Evolutionary conservation across 1,140 invertebrate genomes (phyloP), one percentile per base, ranked within the genome.

Genomic region (Mactra quadrangularis): DNA sequence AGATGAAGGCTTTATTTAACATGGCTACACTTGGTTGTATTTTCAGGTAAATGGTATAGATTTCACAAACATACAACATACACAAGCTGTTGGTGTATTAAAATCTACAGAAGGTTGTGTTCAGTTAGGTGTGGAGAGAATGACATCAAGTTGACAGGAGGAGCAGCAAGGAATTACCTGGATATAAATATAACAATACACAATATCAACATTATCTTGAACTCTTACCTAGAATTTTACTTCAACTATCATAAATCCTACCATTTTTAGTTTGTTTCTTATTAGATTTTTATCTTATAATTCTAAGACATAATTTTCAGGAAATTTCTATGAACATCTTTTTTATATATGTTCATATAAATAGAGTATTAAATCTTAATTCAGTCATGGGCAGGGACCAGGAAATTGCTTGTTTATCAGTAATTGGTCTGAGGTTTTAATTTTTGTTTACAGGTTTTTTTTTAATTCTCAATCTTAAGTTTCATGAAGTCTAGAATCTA

Each of bases 1-100:
- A n/a, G n/a, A n/a, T n/a, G n/a, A n/a, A n/a, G n/a, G n/a, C n/a
- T n/a, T n/a, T n/a, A n/a, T n/a, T n/a, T n/a, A n/a, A n/a, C n/a
- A n/a, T n/a, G n/a, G n/a, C n/a, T n/a, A n/a, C n/a, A n/a, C n/a
- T n/a, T n/a, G n/a, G 15, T 15, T 41, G 38, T 41, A 41, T 55
- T 71, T 33, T 70, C 84, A 91, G 90, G 89, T 90, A 17, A 89
- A 90, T 83, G 88, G 90, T 7, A 66, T 85, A n/a, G 87, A 91
- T 62, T 92, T 92, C 62, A 82, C 74, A 45, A 55, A 50, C 29
- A 89, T 91, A 55, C 87, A 90, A 17, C 91, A 92, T 71, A 78
- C 77, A 38, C 29, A 84, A n/a, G 91, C 91, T 33, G 91, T 92
- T 9, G 55, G 60, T 25, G 68, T 89, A 9, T 64, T 92, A n/a